Evolutionary conservation across 2,797 vertebrate species (phyloP), one percentile per base, ranked within the genome.

Genomic region (Oreortyx pictus): DNA sequence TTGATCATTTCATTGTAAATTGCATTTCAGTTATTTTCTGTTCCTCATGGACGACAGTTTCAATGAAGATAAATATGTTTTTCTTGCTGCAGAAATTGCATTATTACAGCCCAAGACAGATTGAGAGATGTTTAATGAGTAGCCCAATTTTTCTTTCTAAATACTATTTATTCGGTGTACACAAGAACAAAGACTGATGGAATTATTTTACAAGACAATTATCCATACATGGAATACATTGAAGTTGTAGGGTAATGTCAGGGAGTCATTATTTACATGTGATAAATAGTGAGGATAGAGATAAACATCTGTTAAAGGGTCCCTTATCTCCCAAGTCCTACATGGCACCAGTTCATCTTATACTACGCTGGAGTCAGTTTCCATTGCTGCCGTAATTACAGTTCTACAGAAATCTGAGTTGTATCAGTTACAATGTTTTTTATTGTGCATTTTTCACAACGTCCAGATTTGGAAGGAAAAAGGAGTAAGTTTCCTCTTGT

Each of bases 11-110:
- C 56, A 57, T 39, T 71, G 60, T 46, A 93, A 90, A 82, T 67
- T 84, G 31, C 24, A 62, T 89, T 94, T 82, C 77, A 86, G 50
- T 37, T 90, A 33, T 52, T 75, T 72, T 73, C 68, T 57, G 24
- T 31, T 82, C 27, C 54, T 82, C 35, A 19, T 50, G 59, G 60
- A 76, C 56, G 79, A 66, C 6, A 39, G 2, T 90, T 89, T 65
- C 47, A 77, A 62, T 84, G 31, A 87, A 86, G 82, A 91, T 33
- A 90, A 90, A 89, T 44, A 43, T 7, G 25, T 71, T 93, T 94
- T 92, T 67, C 50, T 71, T 71, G 9, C 35, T 46, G 44, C 60
- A 81, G 39, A 49, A 94, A 92, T 87, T 43, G 27, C 56, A 85
- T 87, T 85, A 82, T 83, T 91, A 70, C 46, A 79, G 64, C 17